Evolutionary conservation across 2,888 invertebrate species (phyloP), one percentile per base, ranked within the genome.

Genomic region (Heliconius ismenius): DNA sequence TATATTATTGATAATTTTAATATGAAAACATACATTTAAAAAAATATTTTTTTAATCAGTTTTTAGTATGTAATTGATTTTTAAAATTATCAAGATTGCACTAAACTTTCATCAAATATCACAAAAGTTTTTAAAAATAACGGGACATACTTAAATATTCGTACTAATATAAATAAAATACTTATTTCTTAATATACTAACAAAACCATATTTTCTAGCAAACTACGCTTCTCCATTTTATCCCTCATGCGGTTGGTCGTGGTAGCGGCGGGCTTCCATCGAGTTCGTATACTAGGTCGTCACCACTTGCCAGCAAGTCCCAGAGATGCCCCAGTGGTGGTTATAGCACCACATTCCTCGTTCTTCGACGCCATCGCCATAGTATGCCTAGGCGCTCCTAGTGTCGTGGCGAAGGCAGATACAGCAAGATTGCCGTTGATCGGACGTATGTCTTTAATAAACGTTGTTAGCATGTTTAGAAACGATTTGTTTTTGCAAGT

Each of bases 311-410:
- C 88, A 87, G 88, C 90, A 15, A 87, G 87, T 82, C 90, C 86
- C 24, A 83, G 97, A 32, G 97, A 97, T 81, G 98, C 98, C 7
- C 98, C 98, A 2, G 96, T 98, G 81, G 92, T 98, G 81, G 97
- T 97, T 76, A 95, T 98, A 80, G 98, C 98, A 7, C 98, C 98
- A 4, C 99, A 99, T 90, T 98, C 98, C 62, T 96, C 97, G 78
- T 98, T 97, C 95, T 97, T 98, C 92, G 99, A 99, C 92, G 97
- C 97, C 79, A 95, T 98, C 81, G 96, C 97, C 83, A 97, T 98
- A 85, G 96, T 98, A 78, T 95, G 96, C 86, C 95, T 97, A 82
- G 97, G 96, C n/a, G 97, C 97, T 73, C 97, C 98, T 39, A 97
- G 97, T 84, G 97, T 98, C 87, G 98, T 98, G 83, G 98, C 98